Conservation (phyloP, 2,888 invertebrate species). For the Phanerotoma sp. region DNA sequence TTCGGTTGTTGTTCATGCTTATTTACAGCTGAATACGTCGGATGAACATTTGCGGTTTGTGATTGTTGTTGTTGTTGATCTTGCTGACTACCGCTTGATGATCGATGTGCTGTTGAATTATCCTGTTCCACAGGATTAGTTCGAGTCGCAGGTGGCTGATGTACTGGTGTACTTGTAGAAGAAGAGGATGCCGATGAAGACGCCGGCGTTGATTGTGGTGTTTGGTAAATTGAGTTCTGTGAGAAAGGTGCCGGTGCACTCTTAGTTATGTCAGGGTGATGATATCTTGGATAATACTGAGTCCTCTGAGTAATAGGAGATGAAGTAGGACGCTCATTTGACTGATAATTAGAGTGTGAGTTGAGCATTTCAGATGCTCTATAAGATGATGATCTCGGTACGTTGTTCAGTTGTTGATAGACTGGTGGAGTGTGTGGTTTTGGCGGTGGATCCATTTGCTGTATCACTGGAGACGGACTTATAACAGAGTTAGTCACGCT, state of each 20-base stretch:
- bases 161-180: no score
- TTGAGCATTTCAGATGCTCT: constrained; percentile 29
- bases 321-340: constrained; percentile 33
- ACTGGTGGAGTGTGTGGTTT: constrained; percentile 46
- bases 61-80: constrained; percentile 38
- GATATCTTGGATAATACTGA: constrained; percentile 53
- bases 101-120: neutral
- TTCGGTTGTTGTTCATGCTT: constrained; percentile 23
- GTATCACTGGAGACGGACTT: constrained; percentile 37
- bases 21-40: constrained; percentile 27
- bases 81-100: constrained; percentile 16
- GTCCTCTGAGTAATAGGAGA: constrained; percentile 42
- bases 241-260: constrained; percentile 49
- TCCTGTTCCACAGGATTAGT: constrained; percentile 3
- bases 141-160: neutral
- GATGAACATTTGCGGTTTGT: constrained; percentile 30
- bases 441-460: constrained; percentile 42
- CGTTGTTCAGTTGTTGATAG: constrained; percentile 48
- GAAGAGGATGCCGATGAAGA: constrained; percentile 1
- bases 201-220: constrained; percentile 46
- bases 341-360: constrained; percentile 38
- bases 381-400: constrained; percentile 42
- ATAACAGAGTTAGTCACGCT: constrained; percentile 14
- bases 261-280: constrained; percentile 53
- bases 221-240: constrained; percentile 45